Conservation (phyloP, 2,797 vertebrate genomes). For the Prionace glauca region DNA sequence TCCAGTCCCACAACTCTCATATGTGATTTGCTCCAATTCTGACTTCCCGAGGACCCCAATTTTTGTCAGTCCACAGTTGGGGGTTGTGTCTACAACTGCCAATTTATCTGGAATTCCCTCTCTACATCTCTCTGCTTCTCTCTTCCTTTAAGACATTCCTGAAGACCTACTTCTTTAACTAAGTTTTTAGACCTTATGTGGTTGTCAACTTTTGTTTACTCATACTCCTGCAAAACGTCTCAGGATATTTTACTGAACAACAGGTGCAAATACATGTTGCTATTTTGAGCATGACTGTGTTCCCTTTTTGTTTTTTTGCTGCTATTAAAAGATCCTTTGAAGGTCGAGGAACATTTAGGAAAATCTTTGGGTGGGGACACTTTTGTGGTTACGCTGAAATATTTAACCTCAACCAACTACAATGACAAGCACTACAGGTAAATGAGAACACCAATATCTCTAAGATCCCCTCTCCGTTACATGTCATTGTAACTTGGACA, state of each 20-base stretch:
- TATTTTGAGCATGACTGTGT: background rate
- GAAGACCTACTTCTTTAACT: background rate
- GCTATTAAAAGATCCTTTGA: background rate
- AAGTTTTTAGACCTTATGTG: background rate
- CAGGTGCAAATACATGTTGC: background rate
- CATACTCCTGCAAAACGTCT: background rate
- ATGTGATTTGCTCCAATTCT: background rate
- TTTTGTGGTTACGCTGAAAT: background rate
- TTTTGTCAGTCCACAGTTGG: background rate
- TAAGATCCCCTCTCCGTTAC: background rate
- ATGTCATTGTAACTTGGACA: background rate
- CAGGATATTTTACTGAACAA: background rate
- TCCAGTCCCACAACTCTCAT: background rate
- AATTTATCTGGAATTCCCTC: background rate
- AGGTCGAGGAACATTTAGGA: background rate
- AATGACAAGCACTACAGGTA: background rate
- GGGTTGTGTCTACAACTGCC: background rate
- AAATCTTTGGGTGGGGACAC: background rate
- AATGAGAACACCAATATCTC: background rate
- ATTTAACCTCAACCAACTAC: background rate
- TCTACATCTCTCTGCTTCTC: background rate
- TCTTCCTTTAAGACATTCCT: background rate
- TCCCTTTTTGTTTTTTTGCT: background rate
- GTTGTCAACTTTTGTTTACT: background rate
- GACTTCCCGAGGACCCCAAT: background rate